Evolutionary conservation across 1,140 invertebrate genomes (phyloP).

Genomic region (Heliconius hermathena): DNA sequence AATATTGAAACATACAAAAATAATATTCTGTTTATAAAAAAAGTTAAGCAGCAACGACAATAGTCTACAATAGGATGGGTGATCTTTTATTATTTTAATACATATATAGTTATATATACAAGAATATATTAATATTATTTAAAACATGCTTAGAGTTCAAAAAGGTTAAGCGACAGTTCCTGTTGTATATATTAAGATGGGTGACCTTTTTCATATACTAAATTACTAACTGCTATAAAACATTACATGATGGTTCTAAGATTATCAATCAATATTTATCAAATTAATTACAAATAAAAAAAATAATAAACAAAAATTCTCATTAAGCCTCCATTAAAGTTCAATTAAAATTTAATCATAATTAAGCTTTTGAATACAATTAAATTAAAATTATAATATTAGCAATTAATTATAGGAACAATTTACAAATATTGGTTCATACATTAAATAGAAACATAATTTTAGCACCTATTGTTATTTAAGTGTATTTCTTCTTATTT

Average conservation of each 20-base stretch:
- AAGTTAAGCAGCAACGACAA: not conserved
- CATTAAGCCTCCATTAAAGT: not conserved
- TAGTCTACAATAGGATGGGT: not conserved
- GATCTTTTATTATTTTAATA: no score
- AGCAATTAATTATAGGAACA: not conserved
- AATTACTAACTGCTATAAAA: no score
- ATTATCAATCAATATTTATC: no score
- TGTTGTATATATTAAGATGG: no score
- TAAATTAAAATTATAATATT: constrained; percentile 2
- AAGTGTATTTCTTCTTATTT: not conserved
- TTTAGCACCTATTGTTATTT: not conserved
- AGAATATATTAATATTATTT: no score
- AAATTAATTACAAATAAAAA: no score
- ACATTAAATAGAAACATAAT: not conserved
- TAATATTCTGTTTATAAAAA: not conserved
- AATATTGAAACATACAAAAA: not conserved
- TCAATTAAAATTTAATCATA: not conserved
- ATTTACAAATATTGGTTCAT: not conserved
- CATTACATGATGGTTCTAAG: no score
- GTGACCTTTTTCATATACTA: no score
- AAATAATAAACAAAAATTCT: no score
- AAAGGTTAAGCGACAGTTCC: no score
- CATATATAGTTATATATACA: no score
- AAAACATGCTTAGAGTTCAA: no score
- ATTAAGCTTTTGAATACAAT: not conserved